Conservation (phyloP, 2,888 invertebrate genomes). For the Bembecia ichneumoniformis region DNA sequence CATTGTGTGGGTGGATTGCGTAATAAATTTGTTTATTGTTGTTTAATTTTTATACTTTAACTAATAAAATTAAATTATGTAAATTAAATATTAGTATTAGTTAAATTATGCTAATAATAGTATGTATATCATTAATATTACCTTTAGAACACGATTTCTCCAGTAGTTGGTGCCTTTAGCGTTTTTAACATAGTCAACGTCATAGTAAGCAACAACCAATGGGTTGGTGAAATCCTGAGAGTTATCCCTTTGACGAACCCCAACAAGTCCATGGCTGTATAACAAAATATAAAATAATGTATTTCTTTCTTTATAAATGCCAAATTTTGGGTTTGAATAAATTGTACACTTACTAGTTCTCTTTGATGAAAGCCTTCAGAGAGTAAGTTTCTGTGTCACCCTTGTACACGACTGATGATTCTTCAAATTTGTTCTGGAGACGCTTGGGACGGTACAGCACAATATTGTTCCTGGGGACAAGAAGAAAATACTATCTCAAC, state of each 20-base stretch:
- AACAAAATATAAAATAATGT: neutral
- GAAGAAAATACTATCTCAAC: neutral
- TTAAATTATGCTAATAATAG: too few species aligned
- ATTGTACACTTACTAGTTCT: conserved; percentile 82
- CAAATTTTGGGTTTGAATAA: too few species aligned
- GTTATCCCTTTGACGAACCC: conserved; percentile 89
- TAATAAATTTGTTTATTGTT: too few species aligned
- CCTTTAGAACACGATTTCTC: conserved; percentile 96
- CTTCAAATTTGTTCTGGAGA: conserved; percentile 95
- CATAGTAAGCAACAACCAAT: conserved; percentile 91
- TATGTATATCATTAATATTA: conserved; percentile 19
- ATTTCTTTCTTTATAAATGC: neutral
- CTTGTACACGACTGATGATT: conserved; percentile 79
- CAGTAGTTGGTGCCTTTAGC: conserved; percentile 99
- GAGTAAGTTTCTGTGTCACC: conserved; percentile 78
- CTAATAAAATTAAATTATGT: too few species aligned
- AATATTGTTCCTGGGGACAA: conserved; percentile 78
- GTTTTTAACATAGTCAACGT: conserved; percentile 96
- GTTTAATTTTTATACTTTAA: too few species aligned
- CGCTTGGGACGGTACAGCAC: conserved; percentile 91
- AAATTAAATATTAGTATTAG: too few species aligned
- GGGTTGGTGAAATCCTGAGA: conserved; percentile 90
- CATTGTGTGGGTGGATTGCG: too few species aligned
- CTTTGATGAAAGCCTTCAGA: conserved; percentile 85
- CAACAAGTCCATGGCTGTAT: conserved; percentile 89